phyloP scores from a whole-genome alignment of 2,797 vertebrate genomes.

The Glyptemys insculpta region DNA sequence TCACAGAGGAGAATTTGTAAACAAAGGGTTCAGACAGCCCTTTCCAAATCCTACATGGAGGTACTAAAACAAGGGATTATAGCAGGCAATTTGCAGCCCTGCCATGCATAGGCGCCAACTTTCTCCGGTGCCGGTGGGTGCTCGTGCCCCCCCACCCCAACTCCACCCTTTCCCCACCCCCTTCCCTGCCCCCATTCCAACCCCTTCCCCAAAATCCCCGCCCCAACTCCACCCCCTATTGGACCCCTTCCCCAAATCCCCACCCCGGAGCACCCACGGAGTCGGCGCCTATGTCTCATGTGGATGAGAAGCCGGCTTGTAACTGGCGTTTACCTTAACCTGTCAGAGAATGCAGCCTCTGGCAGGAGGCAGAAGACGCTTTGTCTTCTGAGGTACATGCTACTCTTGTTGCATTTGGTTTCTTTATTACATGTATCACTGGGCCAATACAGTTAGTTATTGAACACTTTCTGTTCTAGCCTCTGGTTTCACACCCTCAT shows the following conservation, averaged over 20 bases:
- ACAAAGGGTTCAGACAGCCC: not conserved
- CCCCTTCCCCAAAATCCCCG: too few species aligned
- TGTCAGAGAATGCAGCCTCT: not conserved
- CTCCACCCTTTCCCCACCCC: too few species aligned
- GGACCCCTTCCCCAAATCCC: too few species aligned
- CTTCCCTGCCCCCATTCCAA: too few species aligned
- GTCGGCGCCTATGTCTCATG: not conserved
- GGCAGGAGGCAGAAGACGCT: not conserved
- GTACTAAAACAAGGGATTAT: not conserved
- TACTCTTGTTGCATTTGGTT: not conserved
- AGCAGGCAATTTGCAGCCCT: not conserved
- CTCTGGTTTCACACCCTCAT: not conserved
- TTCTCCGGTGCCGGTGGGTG: too few species aligned
- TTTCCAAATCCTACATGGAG: not conserved
- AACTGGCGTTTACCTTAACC: not conserved
- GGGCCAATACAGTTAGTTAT: not conserved
- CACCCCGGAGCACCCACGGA: too few species aligned
- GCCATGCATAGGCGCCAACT: not conserved
- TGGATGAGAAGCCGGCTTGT: not conserved
- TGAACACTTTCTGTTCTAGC: not conserved
- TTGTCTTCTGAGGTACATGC: not conserved
- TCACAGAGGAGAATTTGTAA: too few species aligned
- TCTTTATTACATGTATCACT: not conserved
- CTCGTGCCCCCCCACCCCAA: too few species aligned
- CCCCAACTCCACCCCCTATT: too few species aligned